A percentile compares a stretch with the other conserved stretches of the same genome.
These are phyloP conservation scores for Kuschelorhynchus macadamiae DNA, from an alignment of 2,888 invertebrate genomes.

Conservation along the genomic window DNA sequence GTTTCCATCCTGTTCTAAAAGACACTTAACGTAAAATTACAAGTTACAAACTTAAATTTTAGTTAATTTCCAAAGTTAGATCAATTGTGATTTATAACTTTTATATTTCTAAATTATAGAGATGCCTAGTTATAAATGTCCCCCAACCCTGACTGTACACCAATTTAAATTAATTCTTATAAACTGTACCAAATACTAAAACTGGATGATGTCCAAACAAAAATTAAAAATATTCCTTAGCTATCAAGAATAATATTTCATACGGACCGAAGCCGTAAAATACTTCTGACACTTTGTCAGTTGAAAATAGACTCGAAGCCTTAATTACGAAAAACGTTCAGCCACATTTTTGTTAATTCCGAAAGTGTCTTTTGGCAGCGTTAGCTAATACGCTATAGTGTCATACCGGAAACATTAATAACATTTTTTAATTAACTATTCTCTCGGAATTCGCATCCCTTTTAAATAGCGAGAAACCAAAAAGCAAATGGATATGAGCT, in stretches of 20 bases:
- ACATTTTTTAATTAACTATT: slow-evolving; percentile 23
- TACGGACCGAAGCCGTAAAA: background rate
- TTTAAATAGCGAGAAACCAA: slow-evolving; percentile 12
- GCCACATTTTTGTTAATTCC: slow-evolving; percentile 21
- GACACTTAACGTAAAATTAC: too few relatives aligned
- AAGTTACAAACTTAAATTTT: too few relatives aligned
- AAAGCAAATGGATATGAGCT: slow-evolving; percentile 17
- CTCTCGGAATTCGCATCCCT: slow-evolving; percentile 17
- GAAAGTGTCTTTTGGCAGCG: slow-evolving; percentile 18
- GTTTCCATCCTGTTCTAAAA: too few relatives aligned
- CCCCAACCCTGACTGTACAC: too few relatives aligned
- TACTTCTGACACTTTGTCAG: slow-evolving; percentile 8
- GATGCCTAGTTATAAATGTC: too few relatives aligned
- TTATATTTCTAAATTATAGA: too few relatives aligned
- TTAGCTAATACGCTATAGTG: slow-evolving; percentile 21
- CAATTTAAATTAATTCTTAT: too few relatives aligned
- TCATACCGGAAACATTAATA: slow-evolving; percentile 24
- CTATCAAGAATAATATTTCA: background rate
- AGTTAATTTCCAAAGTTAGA: too few relatives aligned
- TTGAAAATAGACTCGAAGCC: slow-evolving; percentile 6
- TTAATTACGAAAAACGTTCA: slow-evolving; percentile 8
- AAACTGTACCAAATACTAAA: too few relatives aligned
- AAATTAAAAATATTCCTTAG: too few relatives aligned
- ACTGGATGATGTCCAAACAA: too few relatives aligned
- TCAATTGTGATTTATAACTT: too few relatives aligned